phyloP scores from a whole-genome alignment of 2,113 vertebrate species.

The Desmodus rotundus region DNA sequence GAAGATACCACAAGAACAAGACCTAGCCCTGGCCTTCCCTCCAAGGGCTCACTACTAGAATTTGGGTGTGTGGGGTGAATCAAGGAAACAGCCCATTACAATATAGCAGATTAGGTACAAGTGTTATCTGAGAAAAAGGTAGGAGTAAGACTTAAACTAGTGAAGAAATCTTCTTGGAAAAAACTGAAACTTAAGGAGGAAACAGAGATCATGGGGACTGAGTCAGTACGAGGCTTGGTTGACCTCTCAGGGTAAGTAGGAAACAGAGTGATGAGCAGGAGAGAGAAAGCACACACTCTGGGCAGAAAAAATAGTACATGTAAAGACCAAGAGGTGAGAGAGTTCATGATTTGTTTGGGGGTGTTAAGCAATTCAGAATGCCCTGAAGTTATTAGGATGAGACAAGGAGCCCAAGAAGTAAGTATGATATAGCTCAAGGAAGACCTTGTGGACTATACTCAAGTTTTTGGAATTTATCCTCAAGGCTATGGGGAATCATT shows the following conservation, averaged over 20 bases:
- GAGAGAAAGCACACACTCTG: neutral
- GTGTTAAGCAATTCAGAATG: neutral
- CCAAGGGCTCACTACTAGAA: neutral
- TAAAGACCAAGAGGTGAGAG: neutral
- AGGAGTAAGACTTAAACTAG: neutral
- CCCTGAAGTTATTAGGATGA: neutral
- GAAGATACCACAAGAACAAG: neutral
- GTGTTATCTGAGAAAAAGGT: neutral
- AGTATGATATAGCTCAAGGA: neutral
- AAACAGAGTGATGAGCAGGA: neutral
- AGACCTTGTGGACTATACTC: neutral
- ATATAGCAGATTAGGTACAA: neutral
- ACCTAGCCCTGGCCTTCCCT: neutral
- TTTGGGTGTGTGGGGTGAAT: neutral
- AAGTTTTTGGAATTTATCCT: neutral
- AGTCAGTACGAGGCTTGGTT: neutral
- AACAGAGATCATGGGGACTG: neutral
- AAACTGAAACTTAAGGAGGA: neutral
- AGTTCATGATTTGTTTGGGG: neutral
- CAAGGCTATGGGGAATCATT: neutral
- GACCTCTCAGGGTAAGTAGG: neutral
- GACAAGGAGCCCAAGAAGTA: neutral
- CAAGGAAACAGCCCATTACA: neutral
- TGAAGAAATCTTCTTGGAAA: neutral
- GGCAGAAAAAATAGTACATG: neutral